Conservation (phyloP, 2,888 invertebrate species). For the Heteromyza rotundicornis region DNA sequence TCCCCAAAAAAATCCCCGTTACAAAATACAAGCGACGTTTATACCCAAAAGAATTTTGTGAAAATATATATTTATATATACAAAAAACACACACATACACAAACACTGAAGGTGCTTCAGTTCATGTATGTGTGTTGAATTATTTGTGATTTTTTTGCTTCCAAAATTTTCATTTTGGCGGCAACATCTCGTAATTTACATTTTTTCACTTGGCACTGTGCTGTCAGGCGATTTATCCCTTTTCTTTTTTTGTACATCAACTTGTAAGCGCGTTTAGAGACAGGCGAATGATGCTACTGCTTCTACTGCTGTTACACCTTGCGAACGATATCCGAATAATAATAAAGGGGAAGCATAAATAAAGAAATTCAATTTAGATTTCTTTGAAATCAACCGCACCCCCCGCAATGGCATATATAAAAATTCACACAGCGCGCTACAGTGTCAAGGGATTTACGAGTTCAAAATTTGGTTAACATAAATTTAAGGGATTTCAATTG, state of each 20-base stretch:
- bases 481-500: neutral
- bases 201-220: neutral
- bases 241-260: neutral
- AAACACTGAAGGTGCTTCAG: neutral
- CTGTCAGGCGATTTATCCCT: neutral
- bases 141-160: constrained; percentile 5
- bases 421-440: neutral
- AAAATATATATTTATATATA: neutral
- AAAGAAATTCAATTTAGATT: constrained; percentile 1
- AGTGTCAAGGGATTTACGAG: neutral
- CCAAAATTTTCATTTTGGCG: neutral
- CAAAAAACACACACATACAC: neutral
- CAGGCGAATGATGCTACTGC: neutral
- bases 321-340: neutral
- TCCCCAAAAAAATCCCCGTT: too few relatives aligned
- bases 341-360: neutral
- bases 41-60: neutral
- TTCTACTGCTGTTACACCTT: neutral
- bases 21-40: neutral
- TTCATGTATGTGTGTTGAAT: neutral
- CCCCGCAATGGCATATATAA: too few relatives aligned
- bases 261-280: neutral
- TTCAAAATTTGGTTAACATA: neutral
- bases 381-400: neutral
- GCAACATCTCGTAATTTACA: constrained; percentile 1